Conservation (phyloP, 2,113 vertebrate species). For the Rhodinocichla rosea region DNA sequence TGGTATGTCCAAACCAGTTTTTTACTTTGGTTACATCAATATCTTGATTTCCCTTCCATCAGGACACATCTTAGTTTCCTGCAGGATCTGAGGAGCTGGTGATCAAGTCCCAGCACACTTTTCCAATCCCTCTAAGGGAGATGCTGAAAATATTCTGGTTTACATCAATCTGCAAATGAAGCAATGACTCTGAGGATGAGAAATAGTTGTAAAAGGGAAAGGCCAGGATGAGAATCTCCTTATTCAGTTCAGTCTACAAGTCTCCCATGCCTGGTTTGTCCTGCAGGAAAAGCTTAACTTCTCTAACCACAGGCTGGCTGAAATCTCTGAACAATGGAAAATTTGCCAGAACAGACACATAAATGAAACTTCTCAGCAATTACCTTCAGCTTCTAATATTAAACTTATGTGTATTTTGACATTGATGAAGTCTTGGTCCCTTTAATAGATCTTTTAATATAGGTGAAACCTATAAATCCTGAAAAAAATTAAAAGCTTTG, state of each 20-base stretch:
- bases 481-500: neutral
- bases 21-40: neutral
- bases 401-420: neutral
- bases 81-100: neutral
- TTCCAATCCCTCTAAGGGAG: neutral
- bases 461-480: neutral
- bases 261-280: neutral
- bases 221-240: neutral
- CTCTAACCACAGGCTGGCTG: neutral
- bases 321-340: neutral
- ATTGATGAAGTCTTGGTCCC: neutral
- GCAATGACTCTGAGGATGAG: rapidly evolving
- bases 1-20: neutral
- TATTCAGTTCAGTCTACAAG: neutral
- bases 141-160: neutral
- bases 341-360: neutral
- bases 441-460: neutral
- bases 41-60: neutral
- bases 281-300: neutral
- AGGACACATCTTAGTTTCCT: neutral
- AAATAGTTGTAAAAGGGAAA: neutral
- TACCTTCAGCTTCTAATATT: neutral
- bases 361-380: neutral
- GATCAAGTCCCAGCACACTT: neutral
- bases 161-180: neutral